These are phyloP conservation scores for Euproctis similis DNA, from an alignment of 2,888 invertebrate species.

Conservation along the genomic window DNA sequence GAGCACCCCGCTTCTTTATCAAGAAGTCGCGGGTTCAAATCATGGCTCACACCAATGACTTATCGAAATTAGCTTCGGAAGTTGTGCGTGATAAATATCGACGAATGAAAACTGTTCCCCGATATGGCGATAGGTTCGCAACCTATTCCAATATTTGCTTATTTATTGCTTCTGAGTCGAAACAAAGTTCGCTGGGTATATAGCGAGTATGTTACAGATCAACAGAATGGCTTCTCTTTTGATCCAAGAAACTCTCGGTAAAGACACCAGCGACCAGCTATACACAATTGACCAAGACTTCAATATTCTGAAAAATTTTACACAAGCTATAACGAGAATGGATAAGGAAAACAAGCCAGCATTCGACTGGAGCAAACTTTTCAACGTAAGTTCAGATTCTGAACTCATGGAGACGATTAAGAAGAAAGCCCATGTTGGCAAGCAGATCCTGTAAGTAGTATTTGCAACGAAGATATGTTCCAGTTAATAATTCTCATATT, in stretches of 20 bases:
- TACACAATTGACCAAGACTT: conserved; percentile 54
- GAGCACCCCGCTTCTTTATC: no score
- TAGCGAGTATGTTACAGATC: conserved; percentile 39
- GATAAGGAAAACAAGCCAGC: conserved; percentile 21
- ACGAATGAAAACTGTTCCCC: no score
- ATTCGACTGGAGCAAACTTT: conserved; percentile 40
- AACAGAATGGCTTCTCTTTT: conserved; percentile 62
- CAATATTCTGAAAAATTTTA: conserved; percentile 46
- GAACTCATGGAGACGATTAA: conserved; percentile 39
- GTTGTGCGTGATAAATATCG: no score
- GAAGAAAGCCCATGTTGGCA: conserved; percentile 42
- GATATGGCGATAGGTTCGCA: no score
- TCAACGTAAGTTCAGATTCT: conserved; percentile 37
- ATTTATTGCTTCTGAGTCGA: no score
- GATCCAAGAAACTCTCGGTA: conserved; percentile 62
- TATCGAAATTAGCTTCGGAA: no score
- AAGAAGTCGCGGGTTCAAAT: no score
- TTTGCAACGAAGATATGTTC: no score
- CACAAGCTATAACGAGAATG: conserved; percentile 30
- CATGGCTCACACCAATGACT: no score
- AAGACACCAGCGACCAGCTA: conserved; percentile 47
- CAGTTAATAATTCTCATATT: no score
- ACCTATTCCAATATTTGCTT: no score
- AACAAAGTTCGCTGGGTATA: no score
- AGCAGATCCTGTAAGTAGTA: conserved; percentile 59